Percentiles rank a stretch among this genome's conserved stretches.
These are phyloP conservation scores for Aphidius colemani DNA, from an alignment of 2,888 invertebrate species.

Conservation along the genomic window DNA sequence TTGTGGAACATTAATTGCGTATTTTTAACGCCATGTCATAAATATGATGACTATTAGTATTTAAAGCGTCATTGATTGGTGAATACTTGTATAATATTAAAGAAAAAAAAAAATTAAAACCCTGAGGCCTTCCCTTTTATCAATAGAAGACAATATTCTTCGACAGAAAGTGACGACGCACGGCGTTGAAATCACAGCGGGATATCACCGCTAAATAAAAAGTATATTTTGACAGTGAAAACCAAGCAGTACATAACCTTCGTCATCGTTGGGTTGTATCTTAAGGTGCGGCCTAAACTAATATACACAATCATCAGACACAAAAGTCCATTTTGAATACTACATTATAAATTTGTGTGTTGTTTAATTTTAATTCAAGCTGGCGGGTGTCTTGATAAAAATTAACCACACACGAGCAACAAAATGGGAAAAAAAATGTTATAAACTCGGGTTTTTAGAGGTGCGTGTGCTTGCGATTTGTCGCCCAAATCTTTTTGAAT, in stretches of 20 bases:
- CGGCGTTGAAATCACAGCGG: slow-evolving; percentile 45
- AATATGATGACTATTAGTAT: too few species aligned
- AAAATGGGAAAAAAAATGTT: too few species aligned
- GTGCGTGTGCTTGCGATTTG: neutral
- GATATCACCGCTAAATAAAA: slow-evolving; percentile 40
- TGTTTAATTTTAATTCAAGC: neutral
- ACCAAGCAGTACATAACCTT: slow-evolving; percentile 40
- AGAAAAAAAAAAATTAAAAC: too few species aligned
- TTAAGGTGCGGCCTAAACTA: slow-evolving; percentile 27
- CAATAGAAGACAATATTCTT: slow-evolving; percentile 2
- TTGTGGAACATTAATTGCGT: too few species aligned
- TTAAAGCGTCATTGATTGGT: too few species aligned
- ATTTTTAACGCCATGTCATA: too few species aligned
- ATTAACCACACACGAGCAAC: neutral
- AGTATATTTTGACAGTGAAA: slow-evolving; percentile 49
- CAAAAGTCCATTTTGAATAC: too few species aligned
- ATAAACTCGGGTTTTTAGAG: too few species aligned
- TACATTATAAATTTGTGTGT: too few species aligned
- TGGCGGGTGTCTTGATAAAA: neutral
- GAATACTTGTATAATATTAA: too few species aligned
- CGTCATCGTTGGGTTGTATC: slow-evolving; percentile 40
- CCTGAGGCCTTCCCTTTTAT: slow-evolving; percentile 2
- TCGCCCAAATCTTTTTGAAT: neutral
- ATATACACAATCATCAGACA: too few species aligned
- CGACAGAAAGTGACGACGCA: slow-evolving; percentile 36